Base-by-base conservation (phyloP, 2,797 vertebrate genomes). In the Hippocampus kuda region DNA sequence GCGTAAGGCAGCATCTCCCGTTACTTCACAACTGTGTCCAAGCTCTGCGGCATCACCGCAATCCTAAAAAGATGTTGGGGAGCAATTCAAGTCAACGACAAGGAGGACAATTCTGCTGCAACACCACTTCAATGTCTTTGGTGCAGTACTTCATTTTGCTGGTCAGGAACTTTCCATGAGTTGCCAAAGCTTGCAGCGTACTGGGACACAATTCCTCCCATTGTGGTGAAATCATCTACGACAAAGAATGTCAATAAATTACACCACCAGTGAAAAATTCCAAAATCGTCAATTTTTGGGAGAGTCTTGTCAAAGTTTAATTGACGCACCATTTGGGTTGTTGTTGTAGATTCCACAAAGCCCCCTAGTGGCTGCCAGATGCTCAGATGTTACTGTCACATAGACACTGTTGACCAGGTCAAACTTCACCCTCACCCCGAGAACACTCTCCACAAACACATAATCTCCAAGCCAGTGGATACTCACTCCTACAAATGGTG, bases 391-490 rank as follows among this genome's bases (percentile, higher is more conserved):
- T 1, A 90, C 88, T 0, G 89, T 95, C 73, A 98, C 70, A 0
- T 93, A 92, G 41, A 94, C 75, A 0, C 89, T 92, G 78, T 84
- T 89, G 24, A 6, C 76, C 70, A 92, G 60, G 62, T 97, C 94
- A 13, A 90, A 92, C 82, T 89, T 90, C 38, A 96, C 82, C 57
- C 89, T 77, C 3, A 95, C 86, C 0, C 94, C 96, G 27, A 94
- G 86, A 5, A 90, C 91, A 1, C 94, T 94, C 1, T 93, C 94
- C 83, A 97, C 89, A 11, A 94, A 92, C 79, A 96, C 84, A 86
- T 95, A 95, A 75, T 96, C 94, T 0, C 95, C 96, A 1, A 93
- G 88, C 96, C 95, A 97, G 8, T 89, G 90, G 59, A 95, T 77
- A 18, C 90, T 92, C 69, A 97, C 89, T 22, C 94, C 95, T 98